Base-by-base conservation (phyloP, 2,797 vertebrate species). In the Lutjanus campechanus region DNA sequence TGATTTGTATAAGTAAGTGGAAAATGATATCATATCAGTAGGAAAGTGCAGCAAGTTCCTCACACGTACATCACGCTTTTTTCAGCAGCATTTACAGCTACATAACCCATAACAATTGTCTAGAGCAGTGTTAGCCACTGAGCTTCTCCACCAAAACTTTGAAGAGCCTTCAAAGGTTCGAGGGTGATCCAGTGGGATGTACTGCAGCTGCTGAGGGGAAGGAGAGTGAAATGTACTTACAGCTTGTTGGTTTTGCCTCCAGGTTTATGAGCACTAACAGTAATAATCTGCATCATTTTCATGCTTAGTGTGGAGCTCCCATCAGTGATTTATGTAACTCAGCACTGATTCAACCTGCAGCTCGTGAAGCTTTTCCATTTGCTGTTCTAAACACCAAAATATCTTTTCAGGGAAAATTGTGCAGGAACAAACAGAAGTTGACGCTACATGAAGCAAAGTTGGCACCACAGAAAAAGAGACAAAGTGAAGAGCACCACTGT, bases 201-300 rank as follows among this genome's bases (percentile, higher is more conserved):
- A 36, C 29, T 36, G 29, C 29, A 8, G 55, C 2, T 19, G 46
- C 40, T 40, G 15, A 17, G 1, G 25, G 11, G 16, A 7, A 43
- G 12, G 51, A 49, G n/a, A 55, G 55, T 5, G 13, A 47, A 53
- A 53, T 13, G 22, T 51, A 49, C 50, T 43, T 3, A 29, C 56
- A 72, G 75, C 40, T 20, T 54, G 51, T 73, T 55, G 40, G 40
- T 56, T 73, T 36, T 22, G 73, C 64, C 55, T 71, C 16, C 46
- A 65, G 58, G 41, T 84, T 71, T 44, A 25, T 11, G 22, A 47
- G 43, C 1, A 0, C 11, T 43, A 15, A 41, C 16, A 44, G 63
- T 36, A 17, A 77, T 46, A 73, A 76, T 54, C 22, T 50, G 59
- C 11, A 72, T 19, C 47, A 46, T 22, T 47, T 51, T 62, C 5